These are phyloP conservation scores for Brachionus sp. DNA, from an alignment of 1,140 invertebrate genomes.

Conservation along the genomic window DNA sequence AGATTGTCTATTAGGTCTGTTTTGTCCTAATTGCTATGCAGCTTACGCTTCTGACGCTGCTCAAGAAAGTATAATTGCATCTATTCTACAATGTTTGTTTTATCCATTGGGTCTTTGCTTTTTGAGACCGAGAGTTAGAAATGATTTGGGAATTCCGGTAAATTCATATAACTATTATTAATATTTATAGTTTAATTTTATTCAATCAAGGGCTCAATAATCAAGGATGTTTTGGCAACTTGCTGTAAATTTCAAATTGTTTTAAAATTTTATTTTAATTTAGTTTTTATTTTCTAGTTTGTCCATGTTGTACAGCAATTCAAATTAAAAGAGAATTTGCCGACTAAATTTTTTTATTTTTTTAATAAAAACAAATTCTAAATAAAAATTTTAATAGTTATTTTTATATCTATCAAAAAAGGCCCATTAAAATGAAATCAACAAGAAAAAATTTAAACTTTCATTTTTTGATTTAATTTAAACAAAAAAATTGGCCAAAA, in stretches of 20 bases:
- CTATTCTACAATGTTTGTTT: slow-evolving; percentile 9
- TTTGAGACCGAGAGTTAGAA: slow-evolving; percentile 13
- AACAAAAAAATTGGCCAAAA: too few relatives aligned
- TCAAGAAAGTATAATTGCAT: neutral
- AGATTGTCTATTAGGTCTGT: slow-evolving; percentile 14
- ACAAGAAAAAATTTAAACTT: too few relatives aligned
- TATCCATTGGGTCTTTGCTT: slow-evolving; percentile 29
- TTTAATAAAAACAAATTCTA: too few relatives aligned
- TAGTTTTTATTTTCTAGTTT: slow-evolving; percentile 10
- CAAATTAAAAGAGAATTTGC: slow-evolving; percentile 43
- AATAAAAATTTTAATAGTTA: neutral
- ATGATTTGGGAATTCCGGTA: slow-evolving; percentile 21
- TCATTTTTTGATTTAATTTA: too few relatives aligned
- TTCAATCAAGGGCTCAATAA: neutral
- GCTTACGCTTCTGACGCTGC: slow-evolving; percentile 28
- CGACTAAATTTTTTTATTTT: slow-evolving; percentile 30
- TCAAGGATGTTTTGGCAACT: neutral
- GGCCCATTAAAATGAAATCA: too few relatives aligned
- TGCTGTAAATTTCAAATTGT: slow-evolving; percentile 11
- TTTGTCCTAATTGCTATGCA: slow-evolving; percentile 24
- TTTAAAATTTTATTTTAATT: neutral
- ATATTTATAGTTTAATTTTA: neutral
- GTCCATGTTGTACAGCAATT: slow-evolving; percentile 31
- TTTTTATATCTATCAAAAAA: too few relatives aligned
- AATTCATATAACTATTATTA: neutral